phyloP scores from a whole-genome alignment of 1,140 invertebrate species.

The Prorops nasuta region DNA sequence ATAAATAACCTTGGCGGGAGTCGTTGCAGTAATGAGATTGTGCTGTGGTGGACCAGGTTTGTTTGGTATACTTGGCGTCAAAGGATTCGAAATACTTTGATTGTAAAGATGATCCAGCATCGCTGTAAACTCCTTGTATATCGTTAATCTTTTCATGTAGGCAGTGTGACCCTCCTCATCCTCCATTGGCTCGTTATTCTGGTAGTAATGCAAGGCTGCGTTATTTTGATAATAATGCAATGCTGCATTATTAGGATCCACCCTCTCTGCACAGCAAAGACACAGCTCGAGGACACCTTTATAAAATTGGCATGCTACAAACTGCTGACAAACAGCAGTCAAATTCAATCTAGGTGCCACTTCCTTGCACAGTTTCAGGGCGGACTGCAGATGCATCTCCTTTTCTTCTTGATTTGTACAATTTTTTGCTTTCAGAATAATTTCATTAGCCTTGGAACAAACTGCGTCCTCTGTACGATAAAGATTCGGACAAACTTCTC shows the following conservation, averaged over 20 bases:
- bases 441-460: slow-evolving; percentile 90
- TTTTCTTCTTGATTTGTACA: slow-evolving; percentile 69
- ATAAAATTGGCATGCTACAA: slow-evolving; percentile 77
- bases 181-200: slow-evolving; percentile 74
- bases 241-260: slow-evolving; percentile 86
- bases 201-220: slow-evolving; percentile 80
- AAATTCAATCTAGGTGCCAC: slow-evolving; percentile 80
- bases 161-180: slow-evolving; percentile 75
- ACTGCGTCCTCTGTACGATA: slow-evolving; percentile 95
- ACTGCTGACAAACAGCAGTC: slow-evolving; percentile 72
- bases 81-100: slow-evolving; percentile 60
- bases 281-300: slow-evolving; percentile 87
- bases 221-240: slow-evolving; percentile 86
- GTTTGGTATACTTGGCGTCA: slow-evolving; percentile 48
- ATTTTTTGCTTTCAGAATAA: slow-evolving; percentile 76
- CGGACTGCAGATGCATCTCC: slow-evolving; percentile 72
- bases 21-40: slow-evolving; percentile 28
- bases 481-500: slow-evolving; percentile 89
- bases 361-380: slow-evolving; percentile 83
- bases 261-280: slow-evolving; percentile 76
- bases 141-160: slow-evolving; percentile 75
- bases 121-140: slow-evolving; percentile 82
- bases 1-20: slow-evolving; percentile 46
- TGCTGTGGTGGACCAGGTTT: slow-evolving; percentile 41
- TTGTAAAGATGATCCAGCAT: slow-evolving; percentile 79